phyloP scores from a whole-genome alignment of 1,140 invertebrate genomes.

The Nebria ingens region DNA sequence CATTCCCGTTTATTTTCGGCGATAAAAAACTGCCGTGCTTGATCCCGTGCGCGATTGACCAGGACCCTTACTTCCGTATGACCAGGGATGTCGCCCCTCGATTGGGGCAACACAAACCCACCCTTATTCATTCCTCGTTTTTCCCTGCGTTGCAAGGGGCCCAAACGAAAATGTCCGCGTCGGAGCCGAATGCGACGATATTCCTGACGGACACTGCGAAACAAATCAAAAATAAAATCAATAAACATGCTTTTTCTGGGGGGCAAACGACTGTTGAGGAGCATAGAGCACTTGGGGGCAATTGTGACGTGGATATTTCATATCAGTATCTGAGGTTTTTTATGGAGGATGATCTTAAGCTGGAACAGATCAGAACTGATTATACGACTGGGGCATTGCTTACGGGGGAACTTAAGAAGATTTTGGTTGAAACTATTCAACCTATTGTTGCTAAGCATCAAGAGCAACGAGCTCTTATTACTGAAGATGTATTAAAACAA shows the following conservation, averaged over 20 bases:
- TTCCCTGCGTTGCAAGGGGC: conserved; percentile 94
- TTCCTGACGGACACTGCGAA: conserved; percentile 92
- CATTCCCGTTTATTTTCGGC: conserved; percentile 94
- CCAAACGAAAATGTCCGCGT: conserved; percentile 97
- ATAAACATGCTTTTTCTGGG: conserved; percentile 98
- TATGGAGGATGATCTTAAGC: conserved; percentile 82
- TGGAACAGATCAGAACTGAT: conserved; percentile 66
- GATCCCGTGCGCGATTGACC: conserved; percentile 98
- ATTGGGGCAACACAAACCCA: conserved; percentile 83
- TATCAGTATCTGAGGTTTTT: conserved; percentile 96
- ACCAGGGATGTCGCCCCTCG: conserved; percentile 91
- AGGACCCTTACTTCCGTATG: conserved; percentile 99
- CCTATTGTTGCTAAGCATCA: conserved; percentile 77
- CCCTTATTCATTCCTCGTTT: conserved; percentile 87
- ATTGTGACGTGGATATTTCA: conserved; percentile 92
- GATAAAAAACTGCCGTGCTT: conserved; percentile 78
- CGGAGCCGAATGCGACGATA: conserved; percentile 88
- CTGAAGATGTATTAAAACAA: conserved; percentile 71
- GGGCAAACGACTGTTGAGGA: conserved; percentile 89
- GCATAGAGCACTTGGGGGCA: conserved; percentile 81
- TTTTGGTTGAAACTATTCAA: conserved; percentile 67
- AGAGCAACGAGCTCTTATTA: conserved; percentile 65
- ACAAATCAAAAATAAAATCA: conserved; percentile 96
- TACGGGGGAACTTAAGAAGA: conserved; percentile 90
- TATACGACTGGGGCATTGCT: conserved; percentile 86